phyloP scores from a whole-genome alignment of 2,888 invertebrate species.

The Dinocampus coccinellae region DNA sequence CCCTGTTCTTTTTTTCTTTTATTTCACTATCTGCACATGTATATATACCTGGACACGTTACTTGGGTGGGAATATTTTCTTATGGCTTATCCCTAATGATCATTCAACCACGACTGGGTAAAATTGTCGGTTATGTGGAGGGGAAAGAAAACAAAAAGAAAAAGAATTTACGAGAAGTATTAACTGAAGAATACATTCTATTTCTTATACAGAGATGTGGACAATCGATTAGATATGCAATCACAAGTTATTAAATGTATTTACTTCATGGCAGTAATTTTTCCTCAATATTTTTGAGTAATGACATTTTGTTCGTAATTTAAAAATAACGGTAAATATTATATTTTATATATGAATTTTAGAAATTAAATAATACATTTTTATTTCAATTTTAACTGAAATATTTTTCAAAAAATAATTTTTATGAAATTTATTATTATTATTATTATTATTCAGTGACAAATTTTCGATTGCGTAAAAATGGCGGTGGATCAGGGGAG shows the following conservation, averaged over 20 bases:
- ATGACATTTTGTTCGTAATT: not conserved
- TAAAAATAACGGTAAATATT: too few relatives aligned
- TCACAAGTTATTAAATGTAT: not conserved
- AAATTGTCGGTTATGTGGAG: not conserved
- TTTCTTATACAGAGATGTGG: too few relatives aligned
- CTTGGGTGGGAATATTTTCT: not conserved
- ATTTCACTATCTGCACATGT: constrained; percentile 19
- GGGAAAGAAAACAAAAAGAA: too few relatives aligned
- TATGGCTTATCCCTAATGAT: constrained; percentile 4
- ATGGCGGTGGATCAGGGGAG: constrained; percentile 33
- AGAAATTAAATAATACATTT: too few relatives aligned
- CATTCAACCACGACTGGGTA: not conserved
- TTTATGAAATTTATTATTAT: too few relatives aligned
- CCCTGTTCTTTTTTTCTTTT: constrained; percentile 33
- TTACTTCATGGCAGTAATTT: not conserved
- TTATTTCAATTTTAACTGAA: too few relatives aligned
- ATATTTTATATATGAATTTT: too few relatives aligned
- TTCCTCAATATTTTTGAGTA: not conserved
- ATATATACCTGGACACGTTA: not conserved
- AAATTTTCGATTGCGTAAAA: constrained; percentile 39
- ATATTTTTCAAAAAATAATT: too few relatives aligned
- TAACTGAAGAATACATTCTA: not conserved
- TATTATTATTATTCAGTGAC: not conserved
- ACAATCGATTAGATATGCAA: not conserved
- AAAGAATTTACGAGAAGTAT: not conserved